These are phyloP conservation scores for Rhinoptilus africanus DNA, from an alignment of 2,113 vertebrate genomes.

Conservation along the genomic window DNA sequence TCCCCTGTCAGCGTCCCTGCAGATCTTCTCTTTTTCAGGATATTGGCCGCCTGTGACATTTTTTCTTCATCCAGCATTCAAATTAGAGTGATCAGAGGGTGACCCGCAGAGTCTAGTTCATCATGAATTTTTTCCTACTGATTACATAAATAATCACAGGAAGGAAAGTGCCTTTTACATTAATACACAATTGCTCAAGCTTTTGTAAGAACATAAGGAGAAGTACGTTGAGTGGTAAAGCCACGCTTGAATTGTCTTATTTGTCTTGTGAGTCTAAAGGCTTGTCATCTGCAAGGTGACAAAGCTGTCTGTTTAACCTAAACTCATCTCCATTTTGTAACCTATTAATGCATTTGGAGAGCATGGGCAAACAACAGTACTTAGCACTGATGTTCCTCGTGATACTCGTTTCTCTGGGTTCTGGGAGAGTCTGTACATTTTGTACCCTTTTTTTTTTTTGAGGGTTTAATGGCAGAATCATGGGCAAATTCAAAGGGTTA, in stretches of 20 bases:
- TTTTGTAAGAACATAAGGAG: constrained; percentile 14
- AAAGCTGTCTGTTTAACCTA: constrained; percentile 22
- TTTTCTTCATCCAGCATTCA: constrained; percentile 41
- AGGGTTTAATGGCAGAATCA: neutral
- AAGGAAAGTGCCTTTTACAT: constrained; percentile 6
- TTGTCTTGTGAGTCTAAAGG: constrained; percentile 13
- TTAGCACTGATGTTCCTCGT: neutral
- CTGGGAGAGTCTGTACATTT: neutral
- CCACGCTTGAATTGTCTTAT: constrained; percentile 24
- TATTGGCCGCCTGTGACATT: constrained; percentile 11
- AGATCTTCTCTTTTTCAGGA: neutral
- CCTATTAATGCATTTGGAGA: neutral
- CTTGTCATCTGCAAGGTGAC: constrained; percentile 21
- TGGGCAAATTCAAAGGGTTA: neutral
- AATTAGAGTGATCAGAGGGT: constrained; percentile 55
- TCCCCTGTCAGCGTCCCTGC: neutral
- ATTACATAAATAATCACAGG: constrained; percentile 62
- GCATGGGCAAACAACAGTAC: neutral
- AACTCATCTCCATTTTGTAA: constrained; percentile 13
- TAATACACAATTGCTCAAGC: constrained; percentile 18
- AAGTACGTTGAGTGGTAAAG: neutral
- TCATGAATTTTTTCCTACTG: constrained; percentile 33
- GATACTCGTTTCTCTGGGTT: neutral
- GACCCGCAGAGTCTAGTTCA: constrained; percentile 10
- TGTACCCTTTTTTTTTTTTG: neutral